Evolutionary conservation across 2,888 invertebrate species (phyloP).

Genomic region (Steromphala cineraria): DNA sequence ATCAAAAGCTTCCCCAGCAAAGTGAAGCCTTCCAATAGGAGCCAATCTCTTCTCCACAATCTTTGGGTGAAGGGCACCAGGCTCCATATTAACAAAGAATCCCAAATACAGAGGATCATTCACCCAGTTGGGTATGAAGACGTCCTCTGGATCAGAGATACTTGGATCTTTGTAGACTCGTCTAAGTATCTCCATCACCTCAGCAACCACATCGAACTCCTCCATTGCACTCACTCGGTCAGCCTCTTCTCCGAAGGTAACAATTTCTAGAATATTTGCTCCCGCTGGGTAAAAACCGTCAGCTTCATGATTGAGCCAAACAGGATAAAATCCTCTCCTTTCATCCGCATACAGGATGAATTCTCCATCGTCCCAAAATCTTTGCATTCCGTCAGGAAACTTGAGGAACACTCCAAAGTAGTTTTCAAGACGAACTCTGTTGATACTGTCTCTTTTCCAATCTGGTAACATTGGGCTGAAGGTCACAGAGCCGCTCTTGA

Average conservation of each 20-base stretch:
- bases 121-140: background rate
- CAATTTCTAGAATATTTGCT: slow-evolving; percentile 35
- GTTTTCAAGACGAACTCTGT: slow-evolving; percentile 27
- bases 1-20: slow-evolving; percentile 39
- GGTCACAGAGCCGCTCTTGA: slow-evolving; percentile 31
- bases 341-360: slow-evolving; percentile 34
- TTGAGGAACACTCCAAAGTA: slow-evolving; percentile 34
- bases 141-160: slow-evolving; percentile 16
- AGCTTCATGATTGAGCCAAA: slow-evolving; percentile 35
- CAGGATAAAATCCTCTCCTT: slow-evolving; percentile 17
- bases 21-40: slow-evolving; percentile 34
- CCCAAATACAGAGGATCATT: slow-evolving; percentile 1
- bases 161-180: slow-evolving; percentile 25
- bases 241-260: slow-evolving; percentile 28
- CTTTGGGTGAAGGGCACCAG: background rate
- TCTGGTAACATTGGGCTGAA: slow-evolving; percentile 37
- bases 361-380: slow-evolving; percentile 38
- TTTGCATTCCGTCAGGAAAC: slow-evolving; percentile 9
- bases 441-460: slow-evolving; percentile 33
- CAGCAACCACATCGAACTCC: slow-evolving; percentile 27
- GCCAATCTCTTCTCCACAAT: slow-evolving; percentile 24
- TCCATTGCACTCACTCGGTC: slow-evolving; percentile 22
- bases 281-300: slow-evolving; percentile 21
- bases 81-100: background rate
- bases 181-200: slow-evolving; percentile 26